Base-by-base conservation (phyloP, 2,113 vertebrate genomes). In the Seriola aureovittata region DNA sequence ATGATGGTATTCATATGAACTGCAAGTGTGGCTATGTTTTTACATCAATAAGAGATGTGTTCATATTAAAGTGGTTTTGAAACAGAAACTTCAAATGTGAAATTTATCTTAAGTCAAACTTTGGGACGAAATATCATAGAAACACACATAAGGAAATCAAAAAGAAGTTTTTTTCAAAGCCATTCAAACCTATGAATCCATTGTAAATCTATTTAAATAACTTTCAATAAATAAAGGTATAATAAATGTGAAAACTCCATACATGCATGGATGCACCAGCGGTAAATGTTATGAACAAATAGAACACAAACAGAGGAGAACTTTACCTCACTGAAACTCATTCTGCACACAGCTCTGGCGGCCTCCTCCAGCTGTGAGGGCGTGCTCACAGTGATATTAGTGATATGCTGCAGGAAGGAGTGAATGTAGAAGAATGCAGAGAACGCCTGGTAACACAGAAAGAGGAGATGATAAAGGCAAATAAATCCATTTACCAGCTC, bases 391-490 rank as follows among this genome's bases (percentile, higher is more conserved):
- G 72, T 76, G 85, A 93, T 95, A 7, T 90, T 86, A 71, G 96
- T 96, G 69, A 90, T 77, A 0, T 83, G 82, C 84, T 90, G 89
- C 75, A 99, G 95, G 94, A 98, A 98, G 55, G 95, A 88, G 85
- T 98, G 86, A 0, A 93, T 96, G 93, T 98, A 97, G 94, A 94
- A 99, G 89, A 99, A 99, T 0, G 97, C 97, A 78, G 98, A 97
- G 90, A 99, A 99, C 0, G 97, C 98, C 98, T 99, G 92, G 11
- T 1, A 19, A 44, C 40, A 79, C 32, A 83, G 21, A 71, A 11
- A 58, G 6, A 67, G 4, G 16, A 16, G 29, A 29, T 29, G 38
- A 38, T 38, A 38, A 38, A 42, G 34, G 34, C 10, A 11, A 42
- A 42, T 11, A 11, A 8, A 42, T 42, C 40, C 1, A 42, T 42